Base-by-base conservation (phyloP, 2,797 vertebrate genomes). In the Cygnus olor region DNA sequence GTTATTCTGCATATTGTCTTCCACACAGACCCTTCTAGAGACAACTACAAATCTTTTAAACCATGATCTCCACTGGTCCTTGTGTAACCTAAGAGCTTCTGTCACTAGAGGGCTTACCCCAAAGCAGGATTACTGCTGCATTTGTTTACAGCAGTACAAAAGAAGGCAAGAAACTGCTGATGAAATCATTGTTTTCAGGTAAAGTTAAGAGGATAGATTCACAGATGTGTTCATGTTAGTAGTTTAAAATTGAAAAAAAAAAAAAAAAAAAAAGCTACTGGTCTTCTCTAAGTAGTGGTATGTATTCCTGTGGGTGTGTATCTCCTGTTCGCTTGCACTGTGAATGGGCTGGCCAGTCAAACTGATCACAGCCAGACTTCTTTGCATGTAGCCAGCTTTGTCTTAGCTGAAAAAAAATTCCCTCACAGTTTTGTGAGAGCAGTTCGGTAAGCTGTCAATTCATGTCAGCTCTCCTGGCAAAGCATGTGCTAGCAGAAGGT, bases 111-210 rank as follows among this genome's bases (percentile, higher is more conserved):
- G 99, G 8, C 98, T 99, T 71, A 99, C 99, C 94, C 99, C 99
- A 12, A 98, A 99, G 58, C 99, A 99, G 66, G 99, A 99, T 97
- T 98, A 98, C 95, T 99, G 99, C 95, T 99, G 99, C 95, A 98
- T 99, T 96, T 99, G 99, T 95, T 97, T 99, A 34, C 99, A 99
- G 90, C 99, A 99, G 95, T 99, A 99, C 98, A 99, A 99, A 97
- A 98, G 99, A 71, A 97, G 98, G 78, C 99, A 99, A 81, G 99
- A 99, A 94, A 97, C 97, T 16, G 96, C 98, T 3, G 99, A 99
- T 78, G 98, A 99, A 97, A 99, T 99, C 54, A 98, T 99, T 74
- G 98, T 99, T 80, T 99, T 99, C 97, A 99, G 99, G 99, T 99
- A 97, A 92, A 85, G 63, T 82, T 79, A 65, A 74, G 22, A 36